Percentiles rank a stretch among this genome's conserved stretches.
Evolutionary conservation across 1,140 invertebrate genomes (phyloP).

Genomic region (Drosophila pectinifera): DNA sequence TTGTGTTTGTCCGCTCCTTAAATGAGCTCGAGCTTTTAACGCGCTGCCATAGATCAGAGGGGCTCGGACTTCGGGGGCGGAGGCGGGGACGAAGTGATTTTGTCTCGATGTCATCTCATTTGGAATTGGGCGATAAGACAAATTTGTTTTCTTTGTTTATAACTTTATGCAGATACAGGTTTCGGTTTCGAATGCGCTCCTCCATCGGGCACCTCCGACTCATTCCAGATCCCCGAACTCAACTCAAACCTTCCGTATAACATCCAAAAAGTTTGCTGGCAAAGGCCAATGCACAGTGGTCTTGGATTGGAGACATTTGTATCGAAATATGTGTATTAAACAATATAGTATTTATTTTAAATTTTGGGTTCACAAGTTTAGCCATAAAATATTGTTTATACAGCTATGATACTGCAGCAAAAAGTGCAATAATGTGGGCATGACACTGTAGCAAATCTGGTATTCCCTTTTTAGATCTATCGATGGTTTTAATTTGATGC

Average conservation of each 20-base stretch:
- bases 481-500: no score
- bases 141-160: slow-evolving; percentile 84
- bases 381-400: no score
- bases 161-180: slow-evolving; percentile 81
- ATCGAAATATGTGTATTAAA: not conserved
- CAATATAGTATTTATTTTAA: not conserved
- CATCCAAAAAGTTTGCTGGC: slow-evolving; percentile 19
- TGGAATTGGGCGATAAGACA: slow-evolving; percentile 83
- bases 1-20: slow-evolving; percentile 84
- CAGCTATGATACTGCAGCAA: no score
- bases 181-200: slow-evolving; percentile 34
- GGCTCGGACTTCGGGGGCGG: not conserved
- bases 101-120: slow-evolving; percentile 84
- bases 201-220: slow-evolving; percentile 18
- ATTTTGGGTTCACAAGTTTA: not conserved
- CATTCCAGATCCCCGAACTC: not conserved
- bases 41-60: slow-evolving; percentile 47
- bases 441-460: no score
- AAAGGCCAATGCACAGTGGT: not conserved
- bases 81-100: slow-evolving; percentile 62
- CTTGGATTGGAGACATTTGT: not conserved
- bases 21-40: slow-evolving; percentile 81
- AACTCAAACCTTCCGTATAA: slow-evolving; percentile 23
- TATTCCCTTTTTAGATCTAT: no score
- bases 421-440: no score